Evolutionary conservation across 2,888 invertebrate genomes (phyloP), one percentile per base, ranked within the genome.

Genomic region (Meteorus cinctellus): DNA sequence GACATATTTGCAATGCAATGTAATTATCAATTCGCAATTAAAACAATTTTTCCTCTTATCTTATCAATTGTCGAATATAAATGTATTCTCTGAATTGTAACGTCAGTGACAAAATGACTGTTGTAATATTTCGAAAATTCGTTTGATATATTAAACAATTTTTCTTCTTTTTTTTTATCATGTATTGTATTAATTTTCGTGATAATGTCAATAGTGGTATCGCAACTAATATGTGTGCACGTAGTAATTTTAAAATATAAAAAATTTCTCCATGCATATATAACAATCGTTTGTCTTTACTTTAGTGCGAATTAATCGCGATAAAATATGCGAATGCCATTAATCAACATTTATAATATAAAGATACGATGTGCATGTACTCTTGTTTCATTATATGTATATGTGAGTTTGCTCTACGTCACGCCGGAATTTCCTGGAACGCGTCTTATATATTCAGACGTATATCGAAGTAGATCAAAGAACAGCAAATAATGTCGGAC

Each of bases 381-480:
- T 19, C 19, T 19, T 55, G 8, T 19, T 55, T 55, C 55, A 55
- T 19, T 36, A 65, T 36, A 65, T 27, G 29, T 63, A 16, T 36
- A 36, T 10, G 34, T 36, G 59, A 29, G 59, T 60, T 24, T 24
- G 27, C 12, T 29, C 31, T 29, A 62, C 62, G 65, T 60, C 41
- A 62, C 8, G 27, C 48, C n/a, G 60, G 71, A 60, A 36, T 71
- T 71, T 71, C 71, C 71, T 16, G 71, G 71, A 71, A 71, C 24
- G 27, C 27, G 27, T 36, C 19, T 55, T 55, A 55, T 60, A 59
- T 55, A 36, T 31, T 51, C 55, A 69, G 59, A 69, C 59, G 14
- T 59, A 70, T 36, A 55, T 10, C 34, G n/a, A 75, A 71, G 59
- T 59, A 68, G 72, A 76, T 76, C 76, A 68, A 76, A 70, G 51